A percentile compares a stretch with the other conserved stretches of the same genome.
Evolutionary conservation across 2,113 vertebrate genomes (phyloP).

Genomic region (Syngnathus scovelli): DNA sequence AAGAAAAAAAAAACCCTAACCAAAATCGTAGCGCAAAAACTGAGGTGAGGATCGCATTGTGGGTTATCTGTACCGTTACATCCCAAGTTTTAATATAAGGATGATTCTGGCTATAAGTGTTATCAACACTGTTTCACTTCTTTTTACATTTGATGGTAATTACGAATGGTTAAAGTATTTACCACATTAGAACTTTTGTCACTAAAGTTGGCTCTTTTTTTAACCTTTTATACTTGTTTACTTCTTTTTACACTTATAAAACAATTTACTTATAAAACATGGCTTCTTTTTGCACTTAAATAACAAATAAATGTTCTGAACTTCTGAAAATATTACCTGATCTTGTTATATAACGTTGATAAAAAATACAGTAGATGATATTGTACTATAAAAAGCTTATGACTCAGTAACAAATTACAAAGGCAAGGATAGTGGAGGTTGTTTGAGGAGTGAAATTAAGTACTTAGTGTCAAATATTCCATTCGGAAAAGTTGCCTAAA

Average conservation of each 20-base stretch:
- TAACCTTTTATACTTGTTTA: neutral
- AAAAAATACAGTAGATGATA: neutral
- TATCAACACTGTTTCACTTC: neutral
- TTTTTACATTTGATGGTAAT: neutral
- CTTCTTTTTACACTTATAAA: neutral
- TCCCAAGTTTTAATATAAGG: too few species aligned
- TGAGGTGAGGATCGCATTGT: too few species aligned
- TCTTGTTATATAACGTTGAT: neutral
- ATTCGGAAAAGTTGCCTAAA: neutral
- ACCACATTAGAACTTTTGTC: neutral
- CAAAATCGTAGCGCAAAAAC: too few species aligned
- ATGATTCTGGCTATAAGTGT: neutral
- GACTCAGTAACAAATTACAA: neutral
- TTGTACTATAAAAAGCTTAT: neutral
- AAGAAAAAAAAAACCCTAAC: too few species aligned
- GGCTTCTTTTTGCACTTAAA: neutral
- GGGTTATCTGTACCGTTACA: too few species aligned
- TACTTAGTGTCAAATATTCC: neutral
- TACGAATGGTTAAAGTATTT: neutral
- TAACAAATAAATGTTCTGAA: neutral
- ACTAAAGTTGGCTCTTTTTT: neutral
- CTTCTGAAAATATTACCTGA: neutral
- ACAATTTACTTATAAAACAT: neutral
- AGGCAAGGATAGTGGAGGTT: neutral
- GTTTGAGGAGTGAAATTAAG: neutral